Conservation (phyloP, 2,888 invertebrate genomes). For the Bellardia pandia region DNA sequence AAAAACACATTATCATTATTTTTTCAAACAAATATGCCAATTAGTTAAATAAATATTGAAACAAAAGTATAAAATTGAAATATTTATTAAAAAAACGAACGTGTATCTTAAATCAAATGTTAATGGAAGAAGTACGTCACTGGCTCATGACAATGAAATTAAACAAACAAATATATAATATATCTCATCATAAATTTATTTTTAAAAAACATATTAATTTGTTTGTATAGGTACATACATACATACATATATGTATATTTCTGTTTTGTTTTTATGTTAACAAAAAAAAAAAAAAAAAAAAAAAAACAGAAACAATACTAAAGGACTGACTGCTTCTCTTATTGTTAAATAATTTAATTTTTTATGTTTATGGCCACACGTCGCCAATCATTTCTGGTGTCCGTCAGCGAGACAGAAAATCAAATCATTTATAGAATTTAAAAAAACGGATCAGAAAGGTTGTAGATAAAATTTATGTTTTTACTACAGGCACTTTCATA, state of each 20-base stretch:
- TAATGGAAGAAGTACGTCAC: slow-evolving; percentile 29
- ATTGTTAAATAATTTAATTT: slow-evolving; percentile 49
- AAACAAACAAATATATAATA: slow-evolving; percentile 8
- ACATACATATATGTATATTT: neutral
- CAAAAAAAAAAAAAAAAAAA: too few species aligned
- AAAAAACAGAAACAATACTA: neutral
- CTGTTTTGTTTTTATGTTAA: slow-evolving; percentile 6
- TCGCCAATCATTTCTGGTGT: slow-evolving; percentile 66
- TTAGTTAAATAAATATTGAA: slow-evolving; percentile 9
- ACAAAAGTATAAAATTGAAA: neutral
- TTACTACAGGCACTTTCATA: neutral
- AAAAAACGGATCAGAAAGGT: slow-evolving; percentile 38
- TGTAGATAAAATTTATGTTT: slow-evolving; percentile 37
- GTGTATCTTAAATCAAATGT: neutral
- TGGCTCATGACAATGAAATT: slow-evolving; percentile 35
- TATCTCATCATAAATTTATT: slow-evolving; percentile 23
- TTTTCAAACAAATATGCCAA: neutral
- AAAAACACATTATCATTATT: neutral
- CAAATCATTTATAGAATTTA: slow-evolving; percentile 46
- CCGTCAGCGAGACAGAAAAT: slow-evolving; percentile 36
- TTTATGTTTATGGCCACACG: slow-evolving; percentile 70
- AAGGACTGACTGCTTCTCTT: slow-evolving; percentile 5
- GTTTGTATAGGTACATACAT: neutral
- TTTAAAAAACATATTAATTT: slow-evolving; percentile 31
- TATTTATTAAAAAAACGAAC: slow-evolving; percentile 4